phyloP scores from a whole-genome alignment of 2,113 vertebrate genomes.

The Cyprinodon variegatus region DNA sequence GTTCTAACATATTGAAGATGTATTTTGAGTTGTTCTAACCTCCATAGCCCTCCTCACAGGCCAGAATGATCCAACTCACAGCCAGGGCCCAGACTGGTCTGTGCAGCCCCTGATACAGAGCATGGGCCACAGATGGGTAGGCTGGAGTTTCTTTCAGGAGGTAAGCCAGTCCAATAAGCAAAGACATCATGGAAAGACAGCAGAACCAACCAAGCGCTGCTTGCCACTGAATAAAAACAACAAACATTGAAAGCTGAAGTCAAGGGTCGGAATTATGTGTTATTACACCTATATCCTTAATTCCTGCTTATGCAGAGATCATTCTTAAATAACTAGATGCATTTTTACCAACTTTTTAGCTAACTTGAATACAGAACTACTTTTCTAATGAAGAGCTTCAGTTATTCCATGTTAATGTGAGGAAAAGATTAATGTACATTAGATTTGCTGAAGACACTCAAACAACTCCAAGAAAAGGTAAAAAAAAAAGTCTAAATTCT shows the following conservation, averaged over 20 bases:
- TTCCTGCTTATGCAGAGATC: too few relatives aligned
- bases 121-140: constrained; percentile 60
- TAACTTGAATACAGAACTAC: too few relatives aligned
- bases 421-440: too few relatives aligned
- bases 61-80: constrained; percentile 84
- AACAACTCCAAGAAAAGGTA: neutral
- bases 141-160: constrained; percentile 69
- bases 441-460: neutral
- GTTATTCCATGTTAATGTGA: too few relatives aligned
- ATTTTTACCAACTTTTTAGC: too few relatives aligned
- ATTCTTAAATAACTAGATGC: too few relatives aligned
- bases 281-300: too few relatives aligned
- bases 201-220: constrained; percentile 80
- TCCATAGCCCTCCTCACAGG: constrained; percentile 85
- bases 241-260: neutral
- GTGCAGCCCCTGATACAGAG: constrained; percentile 85
- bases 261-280: neutral
- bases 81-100: constrained; percentile 81
- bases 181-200: constrained; percentile 74
- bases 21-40: constrained; percentile 62
- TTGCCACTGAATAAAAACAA: constrained; percentile 72
- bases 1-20: neutral
- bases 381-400: too few relatives aligned
- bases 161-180: constrained; percentile 77
- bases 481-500: neutral